These are phyloP conservation scores for Thelaira solivaga DNA, from an alignment of 2,888 invertebrate species.

Conservation along the genomic window DNA sequence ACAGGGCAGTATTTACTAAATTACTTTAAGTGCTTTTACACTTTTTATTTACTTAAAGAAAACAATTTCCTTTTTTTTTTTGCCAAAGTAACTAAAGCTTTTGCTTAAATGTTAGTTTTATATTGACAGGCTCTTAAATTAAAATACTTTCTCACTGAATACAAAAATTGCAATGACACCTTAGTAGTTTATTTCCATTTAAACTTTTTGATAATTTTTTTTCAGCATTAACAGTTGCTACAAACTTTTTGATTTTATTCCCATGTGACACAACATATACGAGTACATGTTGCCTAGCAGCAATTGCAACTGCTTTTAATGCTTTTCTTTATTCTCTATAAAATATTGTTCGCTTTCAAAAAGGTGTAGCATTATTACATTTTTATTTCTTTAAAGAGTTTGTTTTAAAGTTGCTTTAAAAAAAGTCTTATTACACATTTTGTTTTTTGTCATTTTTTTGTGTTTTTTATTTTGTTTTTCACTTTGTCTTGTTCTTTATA, in stretches of 20 bases:
- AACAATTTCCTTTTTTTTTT: too few relatives aligned
- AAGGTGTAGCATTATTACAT: neutral
- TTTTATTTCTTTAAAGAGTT: too few relatives aligned
- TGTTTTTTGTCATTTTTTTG: constrained; percentile 8
- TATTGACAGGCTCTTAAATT: too few relatives aligned
- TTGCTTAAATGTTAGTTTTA: too few relatives aligned
- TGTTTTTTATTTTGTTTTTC: neutral
- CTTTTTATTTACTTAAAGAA: too few relatives aligned
- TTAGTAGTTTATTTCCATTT: too few relatives aligned
- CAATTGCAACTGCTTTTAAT: neutral
- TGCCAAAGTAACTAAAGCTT: too few relatives aligned
- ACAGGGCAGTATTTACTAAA: too few relatives aligned
- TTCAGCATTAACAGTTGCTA: neutral
- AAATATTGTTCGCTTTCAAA: neutral
- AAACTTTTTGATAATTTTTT: neutral
- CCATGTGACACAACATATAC: neutral
- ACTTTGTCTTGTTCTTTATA: constrained; percentile 6
- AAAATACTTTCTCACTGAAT: too few relatives aligned
- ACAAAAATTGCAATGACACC: too few relatives aligned
- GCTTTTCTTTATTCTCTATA: neutral
- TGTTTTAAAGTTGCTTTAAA: constrained; percentile 13
- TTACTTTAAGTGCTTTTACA: too few relatives aligned
- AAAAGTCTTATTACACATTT: neutral
- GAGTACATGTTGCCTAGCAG: neutral
- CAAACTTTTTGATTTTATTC: neutral